These are phyloP conservation scores for Schlechtendalia chinensis DNA, from an alignment of 1,140 invertebrate species.

Conservation along the genomic window DNA sequence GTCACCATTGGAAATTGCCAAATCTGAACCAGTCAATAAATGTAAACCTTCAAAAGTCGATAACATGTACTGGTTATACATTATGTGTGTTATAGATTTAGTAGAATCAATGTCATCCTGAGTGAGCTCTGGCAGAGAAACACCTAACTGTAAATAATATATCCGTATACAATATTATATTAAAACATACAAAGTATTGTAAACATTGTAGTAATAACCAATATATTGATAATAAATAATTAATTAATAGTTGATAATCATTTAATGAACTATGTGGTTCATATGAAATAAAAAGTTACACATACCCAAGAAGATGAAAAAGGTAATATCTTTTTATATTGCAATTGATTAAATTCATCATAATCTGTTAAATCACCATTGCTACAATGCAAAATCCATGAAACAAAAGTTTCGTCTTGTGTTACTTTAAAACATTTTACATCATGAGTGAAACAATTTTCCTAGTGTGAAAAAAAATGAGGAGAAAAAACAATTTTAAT, in stretches of 20 bases:
- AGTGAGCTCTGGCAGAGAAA: constrained; percentile 71
- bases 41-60: constrained; percentile 95
- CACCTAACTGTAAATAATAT: constrained; percentile 53
- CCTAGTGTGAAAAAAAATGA: constrained; percentile 52
- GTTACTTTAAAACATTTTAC: constrained; percentile 67
- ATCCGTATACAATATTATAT: neutral
- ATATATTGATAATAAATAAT: too few species aligned
- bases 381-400: constrained; percentile 80
- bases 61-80: constrained; percentile 73
- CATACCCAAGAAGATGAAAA: neutral
- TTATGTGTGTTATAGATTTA: constrained; percentile 62
- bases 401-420: constrained; percentile 72
- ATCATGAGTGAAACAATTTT: constrained; percentile 63
- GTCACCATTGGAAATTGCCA: constrained; percentile 88
- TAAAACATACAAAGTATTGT: too few species aligned
- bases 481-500: too few species aligned
- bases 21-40: constrained; percentile 88
- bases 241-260: too few species aligned
- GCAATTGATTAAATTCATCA: constrained; percentile 50
- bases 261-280: too few species aligned
- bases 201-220: too few species aligned
- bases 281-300: neutral
- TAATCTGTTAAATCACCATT: constrained; percentile 60
- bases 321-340: too few species aligned
- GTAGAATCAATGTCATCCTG: constrained; percentile 71